Base-by-base conservation (phyloP, 2,888 invertebrate species). In the Agriopis aurantiaria region DNA sequence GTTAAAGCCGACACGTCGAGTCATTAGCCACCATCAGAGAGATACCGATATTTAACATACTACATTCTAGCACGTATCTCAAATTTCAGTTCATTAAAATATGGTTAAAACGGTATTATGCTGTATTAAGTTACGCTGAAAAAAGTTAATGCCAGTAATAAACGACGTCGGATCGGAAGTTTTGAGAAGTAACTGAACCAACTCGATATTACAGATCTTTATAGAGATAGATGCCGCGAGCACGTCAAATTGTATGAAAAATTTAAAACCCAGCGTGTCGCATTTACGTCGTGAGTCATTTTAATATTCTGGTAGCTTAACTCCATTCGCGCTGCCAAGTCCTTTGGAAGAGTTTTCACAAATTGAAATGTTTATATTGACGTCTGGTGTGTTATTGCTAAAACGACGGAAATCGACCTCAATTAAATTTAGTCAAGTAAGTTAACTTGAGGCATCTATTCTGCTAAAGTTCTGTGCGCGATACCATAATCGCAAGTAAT, bases 101-200 rank as follows among this genome's bases (percentile, higher is more conserved):
- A 80, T 78, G 77, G 80, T 81, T 80, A 82, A 80, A 81, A 83
- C 82, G 80, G 83, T 83, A 81, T 78, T 74, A 69, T 17, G 61
- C 60, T 61, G 48, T 52, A 69, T 69, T 65, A 79, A 74, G 69
- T 62, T 70, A 75, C 55, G 64, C 74, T 76, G 73, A 80, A 83
- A 83, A 82, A 83, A 80, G 73, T 72, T 82, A 83, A 83, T 85
- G 75, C 63, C 59, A 66, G 83, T 80, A 82, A 85, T 83, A 82
- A 84, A 81, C 72, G 74, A 78, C 72, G 73, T 75, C 70, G 76
- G 76, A 78, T 83, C 74, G 78, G 73, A 79, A 75, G 76, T 82
- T 80, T 75, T 68, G 75, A 78, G 74, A 72, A 78, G 77, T 76
- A 78, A 81, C 77, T 80, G 77, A 83, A 75, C 80, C 62, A 71